A percentile compares a stretch with the other conserved stretches of the same genome.
These are phyloP conservation scores for Coendou prehensilis DNA, from an alignment of 2,797 vertebrate species.

Conservation along the genomic window DNA sequence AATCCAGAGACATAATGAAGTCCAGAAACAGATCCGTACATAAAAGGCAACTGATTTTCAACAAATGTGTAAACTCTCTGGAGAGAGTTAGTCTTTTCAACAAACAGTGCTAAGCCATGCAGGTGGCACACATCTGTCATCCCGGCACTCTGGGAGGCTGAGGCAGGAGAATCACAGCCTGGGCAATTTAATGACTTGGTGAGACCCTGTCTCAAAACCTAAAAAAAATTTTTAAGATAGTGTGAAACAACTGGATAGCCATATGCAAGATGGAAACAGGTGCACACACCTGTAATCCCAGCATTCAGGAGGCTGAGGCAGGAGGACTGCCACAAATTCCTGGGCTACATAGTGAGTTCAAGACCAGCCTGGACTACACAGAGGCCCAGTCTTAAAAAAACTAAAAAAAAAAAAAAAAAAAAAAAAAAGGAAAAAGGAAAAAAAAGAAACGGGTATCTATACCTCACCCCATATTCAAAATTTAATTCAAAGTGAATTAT, in stretches of 20 bases:
- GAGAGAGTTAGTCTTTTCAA: neutral
- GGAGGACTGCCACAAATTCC: neutral
- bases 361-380: neutral
- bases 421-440: neutral
- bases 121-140: neutral
- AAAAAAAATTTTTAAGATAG: neutral
- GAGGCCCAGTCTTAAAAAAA: too few species aligned
- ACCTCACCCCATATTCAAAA: slow-evolving; percentile 10
- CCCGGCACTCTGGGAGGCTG: neutral
- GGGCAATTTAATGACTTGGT: neutral
- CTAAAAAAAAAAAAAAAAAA: too few species aligned
- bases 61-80: neutral
- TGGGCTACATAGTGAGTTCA: neutral
- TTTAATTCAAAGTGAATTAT: slow-evolving; percentile 29
- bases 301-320: neutral
- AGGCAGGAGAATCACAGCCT: neutral
- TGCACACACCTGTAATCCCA: neutral
- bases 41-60: slow-evolving; percentile 30
- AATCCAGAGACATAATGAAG: neutral
- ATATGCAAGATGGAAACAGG: neutral
- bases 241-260: neutral
- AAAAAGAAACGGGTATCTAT: neutral
- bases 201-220: neutral
- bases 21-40: slow-evolving; percentile 48
- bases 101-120: neutral